Base-by-base conservation (phyloP, 2,888 invertebrate species). In the Ethmia dodecea region DNA sequence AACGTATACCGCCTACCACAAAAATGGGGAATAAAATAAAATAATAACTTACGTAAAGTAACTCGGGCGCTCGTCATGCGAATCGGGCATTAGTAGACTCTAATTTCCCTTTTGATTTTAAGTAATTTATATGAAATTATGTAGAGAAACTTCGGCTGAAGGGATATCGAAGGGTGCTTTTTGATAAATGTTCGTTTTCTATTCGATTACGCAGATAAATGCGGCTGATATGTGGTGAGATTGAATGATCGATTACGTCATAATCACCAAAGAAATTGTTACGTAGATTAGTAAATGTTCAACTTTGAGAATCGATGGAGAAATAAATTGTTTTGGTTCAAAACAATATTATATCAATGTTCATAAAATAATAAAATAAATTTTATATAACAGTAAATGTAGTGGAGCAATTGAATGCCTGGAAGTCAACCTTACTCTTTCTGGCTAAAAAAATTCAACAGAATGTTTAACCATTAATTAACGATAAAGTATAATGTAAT, bases 91-190 rank as follows among this genome's bases (percentile, higher is more conserved):
- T 86, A 86, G 75, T 52, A 55, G 55, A 37, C 47, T 52, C 60
- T 75, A 76, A 79, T 80, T 77, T 73, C 71, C 78, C 72, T 80
- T 81, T 81, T 79, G 81, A 79, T 86, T 86, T 84, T 77, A 79
- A 79, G 79, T 79, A 80, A 83, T 81, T 79, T 83, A 76, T 74
- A 74, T 70, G 69, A 71, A 75, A 72, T 77, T 77, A 76, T 62
- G 70, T 60, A 51, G 63, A 66, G 71, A 65, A 67, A 68, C 48
- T 66, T 66, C 56, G 42, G 41, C 52, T 52, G 47, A 52, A 54
- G 54, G 47, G 42, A 51, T 55, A 46, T 48, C 52, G 60, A 59
- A 70, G 64, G 65, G 62, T 46, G 59, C 56, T 65, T 71, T 65
- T 64, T 69, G 70, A 70, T 71, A 74, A 75, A 75, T 72, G 68